These are phyloP conservation scores for Pangasius larnaudii DNA, from an alignment of 2,797 vertebrate species.

Conservation along the genomic window DNA sequence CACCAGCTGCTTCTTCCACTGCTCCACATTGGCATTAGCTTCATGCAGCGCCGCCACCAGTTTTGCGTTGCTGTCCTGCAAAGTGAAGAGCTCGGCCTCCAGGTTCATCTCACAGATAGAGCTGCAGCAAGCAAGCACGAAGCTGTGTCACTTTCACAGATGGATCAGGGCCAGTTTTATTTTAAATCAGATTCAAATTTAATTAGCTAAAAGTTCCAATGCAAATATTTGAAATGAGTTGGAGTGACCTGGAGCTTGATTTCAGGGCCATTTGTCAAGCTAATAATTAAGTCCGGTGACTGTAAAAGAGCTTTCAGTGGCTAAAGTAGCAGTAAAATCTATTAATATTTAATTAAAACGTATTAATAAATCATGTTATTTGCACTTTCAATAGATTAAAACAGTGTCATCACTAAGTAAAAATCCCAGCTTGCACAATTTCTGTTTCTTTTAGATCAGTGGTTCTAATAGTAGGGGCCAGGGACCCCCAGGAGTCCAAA, in stretches of 20 bases:
- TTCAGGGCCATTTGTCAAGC: not conserved
- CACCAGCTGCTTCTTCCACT: conserved; percentile 94
- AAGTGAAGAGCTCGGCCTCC: conserved; percentile 93
- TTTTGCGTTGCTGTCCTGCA: conserved; percentile 94
- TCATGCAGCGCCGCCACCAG: conserved; percentile 90
- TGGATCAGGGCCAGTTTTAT: not conserved
- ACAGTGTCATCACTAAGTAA: not conserved
- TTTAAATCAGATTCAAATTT: conserved; percentile 5
- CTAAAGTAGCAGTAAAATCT: not conserved
- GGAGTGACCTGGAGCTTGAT: not conserved
- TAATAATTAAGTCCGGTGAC: not conserved
- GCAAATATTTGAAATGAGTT: not conserved
- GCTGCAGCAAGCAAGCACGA: conserved; percentile 67
- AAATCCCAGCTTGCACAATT: not conserved
- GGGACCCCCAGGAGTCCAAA: not conserved
- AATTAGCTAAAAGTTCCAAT: not conserved
- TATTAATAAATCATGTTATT: not conserved
- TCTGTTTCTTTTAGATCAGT: not conserved
- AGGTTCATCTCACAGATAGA: conserved; percentile 95
- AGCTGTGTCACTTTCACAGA: not conserved
- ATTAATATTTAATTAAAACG: conserved; percentile 6
- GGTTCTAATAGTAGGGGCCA: not conserved
- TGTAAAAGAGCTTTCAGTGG: not conserved
- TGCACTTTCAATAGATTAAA: not conserved
- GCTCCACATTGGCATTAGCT: conserved; percentile 90